Conservation (phyloP, 2,888 invertebrate genomes). For the Ceratothoa steindachneri region DNA sequence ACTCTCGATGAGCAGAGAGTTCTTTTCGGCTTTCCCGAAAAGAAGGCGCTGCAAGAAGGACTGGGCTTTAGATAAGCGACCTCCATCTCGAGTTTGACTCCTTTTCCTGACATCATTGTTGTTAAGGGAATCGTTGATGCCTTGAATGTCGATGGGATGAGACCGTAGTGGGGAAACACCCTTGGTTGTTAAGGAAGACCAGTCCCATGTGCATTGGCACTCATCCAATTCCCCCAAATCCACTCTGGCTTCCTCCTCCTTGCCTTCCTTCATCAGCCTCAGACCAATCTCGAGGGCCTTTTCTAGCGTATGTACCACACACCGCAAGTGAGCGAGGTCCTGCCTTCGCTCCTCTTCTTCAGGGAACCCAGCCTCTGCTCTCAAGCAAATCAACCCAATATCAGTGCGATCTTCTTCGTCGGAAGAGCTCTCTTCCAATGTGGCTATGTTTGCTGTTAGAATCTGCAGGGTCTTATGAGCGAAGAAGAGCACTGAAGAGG, state of each 20-base stretch:
- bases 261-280: background rate
- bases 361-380: too few species aligned
- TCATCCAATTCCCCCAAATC: background rate
- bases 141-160: background rate
- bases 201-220: background rate
- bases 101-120: background rate
- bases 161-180: background rate
- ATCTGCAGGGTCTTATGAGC: background rate
- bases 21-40: background rate
- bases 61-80: background rate
- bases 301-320: background rate
- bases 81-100: background rate
- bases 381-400: background rate
- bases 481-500: background rate
- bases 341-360: background rate
- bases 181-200: background rate
- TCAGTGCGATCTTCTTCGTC: background rate
- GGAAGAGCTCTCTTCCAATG: background rate
- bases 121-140: background rate
- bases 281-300: background rate
- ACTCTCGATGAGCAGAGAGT: too few species aligned
- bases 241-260: background rate
- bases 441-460: background rate
- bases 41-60: background rate
- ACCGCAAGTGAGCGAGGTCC: background rate